A percentile compares a stretch with the other conserved stretches of the same genome.
Conservation (phyloP, 2,888 invertebrate species). For the Tridacna crocea region DNA sequence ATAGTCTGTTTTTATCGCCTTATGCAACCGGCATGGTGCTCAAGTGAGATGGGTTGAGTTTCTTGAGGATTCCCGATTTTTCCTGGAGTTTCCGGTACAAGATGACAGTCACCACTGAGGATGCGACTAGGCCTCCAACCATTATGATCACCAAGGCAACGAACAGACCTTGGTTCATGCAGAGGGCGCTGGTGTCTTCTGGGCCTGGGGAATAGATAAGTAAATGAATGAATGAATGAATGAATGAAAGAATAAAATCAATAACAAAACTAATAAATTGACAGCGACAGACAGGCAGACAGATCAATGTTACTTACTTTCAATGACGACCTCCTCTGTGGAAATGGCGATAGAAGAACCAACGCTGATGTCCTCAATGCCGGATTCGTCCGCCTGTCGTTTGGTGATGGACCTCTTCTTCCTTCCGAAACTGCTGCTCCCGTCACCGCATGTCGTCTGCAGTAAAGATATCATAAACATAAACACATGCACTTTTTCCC, state of each 20-base stretch:
- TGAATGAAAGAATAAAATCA: no score
- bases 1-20: no score
- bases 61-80: constrained; percentile 55
- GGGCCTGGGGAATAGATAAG: constrained; percentile 37
- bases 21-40: constrained; percentile 19
- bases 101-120: constrained; percentile 45
- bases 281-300: no score
- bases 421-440: constrained; percentile 49
- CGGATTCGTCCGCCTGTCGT: constrained; percentile 45
- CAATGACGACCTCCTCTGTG: constrained; percentile 60
- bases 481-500: no score
- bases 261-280: no score
- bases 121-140: constrained; percentile 48
- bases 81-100: constrained; percentile 62
- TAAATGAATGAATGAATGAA: no score
- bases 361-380: constrained; percentile 57
- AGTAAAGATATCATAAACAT: background rate
- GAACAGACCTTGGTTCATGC: constrained; percentile 61
- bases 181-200: constrained; percentile 54
- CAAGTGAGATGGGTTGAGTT: constrained; percentile 38
- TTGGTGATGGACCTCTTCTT: constrained; percentile 54
- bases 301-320: constrained; percentile 33
- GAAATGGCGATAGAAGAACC: constrained; percentile 59
- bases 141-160: constrained; percentile 54
- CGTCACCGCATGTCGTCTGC: constrained; percentile 57